Evolutionary conservation across 92 coral and sea anemone genomes (phyloP).

Genomic region (Epizoanthus fatuus): DNA sequence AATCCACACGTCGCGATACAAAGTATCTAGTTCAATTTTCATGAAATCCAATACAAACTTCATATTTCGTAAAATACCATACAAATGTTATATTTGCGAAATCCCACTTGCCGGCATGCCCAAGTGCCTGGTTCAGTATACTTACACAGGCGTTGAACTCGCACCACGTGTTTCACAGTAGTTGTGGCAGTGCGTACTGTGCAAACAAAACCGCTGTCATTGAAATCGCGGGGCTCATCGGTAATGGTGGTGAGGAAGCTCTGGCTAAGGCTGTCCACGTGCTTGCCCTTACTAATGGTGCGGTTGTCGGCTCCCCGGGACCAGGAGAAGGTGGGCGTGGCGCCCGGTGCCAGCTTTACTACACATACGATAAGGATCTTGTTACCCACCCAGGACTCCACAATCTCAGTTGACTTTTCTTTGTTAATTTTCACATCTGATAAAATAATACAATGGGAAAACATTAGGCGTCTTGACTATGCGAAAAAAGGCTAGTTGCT

Average conservation of each 20-base stretch:
- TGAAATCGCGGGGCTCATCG: constrained; percentile 16
- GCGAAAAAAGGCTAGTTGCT: too few species aligned
- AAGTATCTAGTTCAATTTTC: too few species aligned
- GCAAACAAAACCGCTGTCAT: constrained; percentile 30
- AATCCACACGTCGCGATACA: too few species aligned
- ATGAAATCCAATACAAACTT: too few species aligned
- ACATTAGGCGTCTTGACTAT: too few species aligned
- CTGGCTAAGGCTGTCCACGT: constrained; percentile 16
- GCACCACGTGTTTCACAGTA: constrained; percentile 33
- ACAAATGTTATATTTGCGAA: too few species aligned
- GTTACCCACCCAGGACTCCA: constrained; percentile 36
- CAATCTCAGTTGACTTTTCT: constrained; percentile 2
- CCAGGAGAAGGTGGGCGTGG: constrained; percentile 37
- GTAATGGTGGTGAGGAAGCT: constrained; percentile 11
- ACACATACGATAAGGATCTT: constrained; percentile 21
- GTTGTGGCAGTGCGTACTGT: constrained; percentile 32
- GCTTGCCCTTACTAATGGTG: constrained; percentile 28
- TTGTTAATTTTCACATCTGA: constrained; percentile 35
- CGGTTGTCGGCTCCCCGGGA: constrained; percentile 32
- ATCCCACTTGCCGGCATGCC: too few species aligned
- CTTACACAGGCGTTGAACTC: constrained; percentile 33
- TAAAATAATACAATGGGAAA: neutral
- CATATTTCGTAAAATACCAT: too few species aligned
- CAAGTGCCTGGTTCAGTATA: neutral
- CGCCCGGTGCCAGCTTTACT: constrained; percentile 3